Conservation (phyloP, 2,888 invertebrate species). For the Trissolcus japonicus region DNA sequence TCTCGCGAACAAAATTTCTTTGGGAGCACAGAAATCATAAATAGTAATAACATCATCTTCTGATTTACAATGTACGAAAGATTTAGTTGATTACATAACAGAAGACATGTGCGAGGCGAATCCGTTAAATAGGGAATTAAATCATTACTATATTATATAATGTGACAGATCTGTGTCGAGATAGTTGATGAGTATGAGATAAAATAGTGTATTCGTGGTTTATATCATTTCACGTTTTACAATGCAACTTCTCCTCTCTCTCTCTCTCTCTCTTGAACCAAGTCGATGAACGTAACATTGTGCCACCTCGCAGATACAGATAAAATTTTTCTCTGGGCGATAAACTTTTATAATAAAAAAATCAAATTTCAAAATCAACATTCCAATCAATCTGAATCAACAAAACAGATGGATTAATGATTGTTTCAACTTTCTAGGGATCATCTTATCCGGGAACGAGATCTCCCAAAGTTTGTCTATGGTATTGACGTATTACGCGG, state of each 20-base stretch:
- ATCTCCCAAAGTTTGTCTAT: constrained; percentile 83
- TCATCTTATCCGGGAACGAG: constrained; percentile 83
- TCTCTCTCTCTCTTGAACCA: constrained; percentile 9
- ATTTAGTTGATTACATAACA: constrained; percentile 24
- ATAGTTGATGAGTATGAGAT: constrained; percentile 40
- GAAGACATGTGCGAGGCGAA: constrained; percentile 23
- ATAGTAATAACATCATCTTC: constrained; percentile 15
- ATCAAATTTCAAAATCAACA: neutral
- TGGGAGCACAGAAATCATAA: neutral
- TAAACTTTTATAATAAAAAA: neutral
- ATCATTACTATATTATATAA: constrained; percentile 50
- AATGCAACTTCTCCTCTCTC: constrained; percentile 32
- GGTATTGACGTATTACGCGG: constrained; percentile 81
- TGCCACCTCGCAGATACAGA: constrained; percentile 29
- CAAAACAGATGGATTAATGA: neutral
- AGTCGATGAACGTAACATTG: constrained; percentile 37
- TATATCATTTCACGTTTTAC: constrained; percentile 23
- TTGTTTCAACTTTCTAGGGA: constrained; percentile 75
- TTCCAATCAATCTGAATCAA: too few relatives aligned
- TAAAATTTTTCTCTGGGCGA: constrained; percentile 27
- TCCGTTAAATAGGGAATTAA: constrained; percentile 37
- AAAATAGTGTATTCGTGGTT: constrained; percentile 52
- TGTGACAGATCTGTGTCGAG: constrained; percentile 48
- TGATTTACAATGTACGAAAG: constrained; percentile 12
- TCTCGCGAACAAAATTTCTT: constrained; percentile 7